phyloP scores from a whole-genome alignment of 2,113 vertebrate genomes.

The Bufo bufo region DNA sequence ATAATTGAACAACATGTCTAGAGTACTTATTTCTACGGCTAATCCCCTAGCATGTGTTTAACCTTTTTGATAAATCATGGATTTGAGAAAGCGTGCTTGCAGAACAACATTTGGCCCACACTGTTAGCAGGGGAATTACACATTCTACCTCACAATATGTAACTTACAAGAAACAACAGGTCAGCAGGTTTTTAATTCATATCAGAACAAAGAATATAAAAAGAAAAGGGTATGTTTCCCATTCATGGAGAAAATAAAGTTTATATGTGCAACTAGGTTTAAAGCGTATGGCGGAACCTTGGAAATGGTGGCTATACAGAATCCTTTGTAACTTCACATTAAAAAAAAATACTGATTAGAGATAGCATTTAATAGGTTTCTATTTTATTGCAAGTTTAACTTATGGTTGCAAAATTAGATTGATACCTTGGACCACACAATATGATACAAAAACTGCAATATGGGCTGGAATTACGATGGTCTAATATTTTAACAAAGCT shows the following conservation, averaged over 20 bases:
- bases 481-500: too few relatives aligned
- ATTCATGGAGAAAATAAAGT: background rate
- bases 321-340: background rate
- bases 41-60: constrained; percentile 61
- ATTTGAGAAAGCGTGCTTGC: constrained; percentile 57
- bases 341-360: background rate
- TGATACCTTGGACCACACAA: too few relatives aligned
- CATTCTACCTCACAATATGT: constrained; percentile 14
- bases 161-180: constrained; percentile 14
- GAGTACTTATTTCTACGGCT: constrained; percentile 58
- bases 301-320: background rate
- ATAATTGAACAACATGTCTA: constrained; percentile 64
- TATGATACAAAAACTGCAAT: background rate
- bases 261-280: background rate
- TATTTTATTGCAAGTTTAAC: too few relatives aligned
- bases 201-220: background rate
- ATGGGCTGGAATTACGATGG: too few relatives aligned
- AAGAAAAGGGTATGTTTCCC: background rate
- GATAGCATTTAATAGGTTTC: background rate
- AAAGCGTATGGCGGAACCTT: background rate
- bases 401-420: too few relatives aligned
- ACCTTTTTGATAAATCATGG: constrained; percentile 12
- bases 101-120: constrained; percentile 56
- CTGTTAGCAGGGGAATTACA: constrained; percentile 48
- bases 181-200: background rate